Evolutionary conservation across 2,113 vertebrate genomes (phyloP).

Genomic region (Bettongia penicillata): DNA sequence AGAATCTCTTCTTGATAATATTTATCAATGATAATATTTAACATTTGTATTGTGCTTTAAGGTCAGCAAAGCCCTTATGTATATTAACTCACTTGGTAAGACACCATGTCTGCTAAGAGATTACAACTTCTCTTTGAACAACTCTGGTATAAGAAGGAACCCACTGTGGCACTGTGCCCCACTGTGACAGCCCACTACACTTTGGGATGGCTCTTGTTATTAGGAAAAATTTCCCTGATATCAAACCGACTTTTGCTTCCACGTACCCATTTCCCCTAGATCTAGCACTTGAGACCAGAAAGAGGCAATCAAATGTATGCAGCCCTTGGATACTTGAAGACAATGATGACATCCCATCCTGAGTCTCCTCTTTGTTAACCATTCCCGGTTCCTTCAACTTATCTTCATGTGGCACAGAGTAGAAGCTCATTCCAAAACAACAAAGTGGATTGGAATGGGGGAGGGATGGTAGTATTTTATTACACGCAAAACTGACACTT

Average conservation of each 20-base stretch:
- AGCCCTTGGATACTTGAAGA: background rate
- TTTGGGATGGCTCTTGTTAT: background rate
- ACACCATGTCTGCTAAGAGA: background rate
- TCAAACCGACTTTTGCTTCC: background rate
- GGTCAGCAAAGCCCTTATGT: background rate
- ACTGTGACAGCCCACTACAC: background rate
- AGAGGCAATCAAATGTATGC: background rate
- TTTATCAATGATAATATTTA: background rate
- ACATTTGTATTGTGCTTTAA: background rate
- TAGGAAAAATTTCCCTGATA: background rate
- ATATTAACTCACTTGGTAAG: background rate
- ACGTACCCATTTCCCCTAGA: background rate
- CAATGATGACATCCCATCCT: background rate
- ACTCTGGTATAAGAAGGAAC: background rate
- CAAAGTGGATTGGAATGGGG: background rate
- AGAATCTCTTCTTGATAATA: background rate
- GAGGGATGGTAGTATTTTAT: background rate
- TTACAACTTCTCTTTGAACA: background rate
- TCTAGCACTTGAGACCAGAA: background rate
- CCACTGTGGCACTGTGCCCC: too few species aligned
- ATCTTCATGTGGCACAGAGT: background rate
- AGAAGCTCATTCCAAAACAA: background rate
- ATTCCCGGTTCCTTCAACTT: background rate
- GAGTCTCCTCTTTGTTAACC: background rate
- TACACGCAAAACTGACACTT: conserved; percentile 35